Conservation (phyloP, 2,888 invertebrate genomes). For the Cabera pusaria region DNA sequence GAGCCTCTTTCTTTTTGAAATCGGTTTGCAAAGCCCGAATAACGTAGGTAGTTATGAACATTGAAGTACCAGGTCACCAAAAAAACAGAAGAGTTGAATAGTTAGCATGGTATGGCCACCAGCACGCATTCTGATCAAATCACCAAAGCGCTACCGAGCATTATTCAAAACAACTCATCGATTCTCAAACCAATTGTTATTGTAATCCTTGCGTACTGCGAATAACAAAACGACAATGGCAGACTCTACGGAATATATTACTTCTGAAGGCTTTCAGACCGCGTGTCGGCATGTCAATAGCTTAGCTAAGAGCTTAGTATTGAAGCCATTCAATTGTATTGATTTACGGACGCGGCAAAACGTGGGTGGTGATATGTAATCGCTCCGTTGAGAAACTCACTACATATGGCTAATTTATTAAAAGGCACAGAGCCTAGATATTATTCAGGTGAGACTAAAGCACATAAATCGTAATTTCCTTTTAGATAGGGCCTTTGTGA, state of each 20-base stretch:
- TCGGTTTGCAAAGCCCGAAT: too few species aligned
- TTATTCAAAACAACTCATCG: too few species aligned
- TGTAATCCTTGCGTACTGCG: too few species aligned
- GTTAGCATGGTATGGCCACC: too few species aligned
- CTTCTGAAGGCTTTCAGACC: constrained; percentile 7
- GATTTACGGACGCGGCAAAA: constrained; percentile 56
- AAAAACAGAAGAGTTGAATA: too few species aligned
- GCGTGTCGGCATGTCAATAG: constrained; percentile 41
- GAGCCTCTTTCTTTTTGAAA: too few species aligned
- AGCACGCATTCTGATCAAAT: too few species aligned
- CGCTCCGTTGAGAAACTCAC: constrained; percentile 29
- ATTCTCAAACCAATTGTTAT: too few species aligned
- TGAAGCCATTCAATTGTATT: constrained; percentile 59
- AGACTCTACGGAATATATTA: constrained; percentile 11
- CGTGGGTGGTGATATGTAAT: constrained; percentile 63
- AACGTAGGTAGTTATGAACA: too few species aligned
- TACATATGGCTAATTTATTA: constrained; percentile 44
- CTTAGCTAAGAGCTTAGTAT: constrained; percentile 58
- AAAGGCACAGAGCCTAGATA: constrained; percentile 29
- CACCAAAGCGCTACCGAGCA: too few species aligned
- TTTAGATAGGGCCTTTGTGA: constrained; percentile 11
- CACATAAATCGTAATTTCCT: constrained; percentile 18
- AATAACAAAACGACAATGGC: too few species aligned
- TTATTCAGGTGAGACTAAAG: constrained; percentile 10
- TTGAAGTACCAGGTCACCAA: too few species aligned